These are phyloP conservation scores for Felis catus DNA, from an alignment of 2,113 vertebrate species.

Conservation along the genomic window F.catus_Fca126_mat1.0 CM031411.1:120484001-120484500, in stretches of 20 bases:
- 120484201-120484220: background rate
- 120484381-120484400: background rate
- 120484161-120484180: background rate
- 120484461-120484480: background rate
- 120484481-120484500: background rate
- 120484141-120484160: background rate
- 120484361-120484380: background rate
- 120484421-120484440: background rate
- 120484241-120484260: background rate
- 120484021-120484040: background rate
- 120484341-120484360: background rate
- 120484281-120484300: background rate
- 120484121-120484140: background rate
- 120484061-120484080: background rate
- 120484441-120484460: background rate
- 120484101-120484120: background rate
- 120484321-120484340: background rate
- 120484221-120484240: background rate
- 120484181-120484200: background rate
- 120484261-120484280: background rate
- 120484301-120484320: background rate
- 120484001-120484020: background rate
- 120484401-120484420: background rate
- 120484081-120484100: background rate
- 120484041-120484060: background rate